phyloP scores from a whole-genome alignment of 2,113 vertebrate genomes.

The Notiomystis cincta region DNA sequence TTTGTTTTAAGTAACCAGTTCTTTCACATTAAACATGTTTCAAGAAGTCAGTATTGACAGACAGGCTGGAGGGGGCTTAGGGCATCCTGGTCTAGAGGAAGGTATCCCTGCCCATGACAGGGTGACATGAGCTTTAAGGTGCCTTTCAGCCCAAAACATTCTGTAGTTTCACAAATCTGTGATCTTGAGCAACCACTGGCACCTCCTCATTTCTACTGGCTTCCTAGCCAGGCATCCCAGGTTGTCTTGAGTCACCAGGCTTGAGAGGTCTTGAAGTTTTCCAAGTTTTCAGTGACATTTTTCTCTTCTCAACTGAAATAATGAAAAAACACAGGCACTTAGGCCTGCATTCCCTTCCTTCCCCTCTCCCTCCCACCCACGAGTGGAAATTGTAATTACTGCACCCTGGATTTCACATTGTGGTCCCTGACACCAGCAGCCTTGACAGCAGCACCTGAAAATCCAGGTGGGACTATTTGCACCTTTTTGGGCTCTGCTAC shows the following conservation, averaged over 20 bases:
- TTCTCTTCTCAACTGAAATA: neutral
- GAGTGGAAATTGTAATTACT: neutral
- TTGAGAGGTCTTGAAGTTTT: neutral
- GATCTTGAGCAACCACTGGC: neutral
- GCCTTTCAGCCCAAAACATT: neutral
- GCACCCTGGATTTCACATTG: neutral
- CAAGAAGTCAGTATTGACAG: neutral
- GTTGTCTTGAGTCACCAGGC: neutral
- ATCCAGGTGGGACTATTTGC: neutral
- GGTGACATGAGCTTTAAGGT: neutral
- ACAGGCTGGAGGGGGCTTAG: no score
- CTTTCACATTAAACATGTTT: neutral
- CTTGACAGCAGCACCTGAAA: neutral
- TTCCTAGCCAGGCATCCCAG: neutral
- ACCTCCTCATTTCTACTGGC: neutral
- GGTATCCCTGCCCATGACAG: neutral
- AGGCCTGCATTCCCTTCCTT: neutral
- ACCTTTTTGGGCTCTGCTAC: neutral
- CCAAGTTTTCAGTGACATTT: neutral
- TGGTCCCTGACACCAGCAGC: neutral
- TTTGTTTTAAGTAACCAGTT: neutral
- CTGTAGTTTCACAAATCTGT: neutral
- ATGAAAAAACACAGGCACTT: rapidly evolving
- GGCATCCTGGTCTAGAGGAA: neutral
- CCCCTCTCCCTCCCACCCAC: neutral